These are phyloP conservation scores for Mugil cephalus DNA, from an alignment of 2,113 vertebrate genomes.

Conservation along the genomic window DNA sequence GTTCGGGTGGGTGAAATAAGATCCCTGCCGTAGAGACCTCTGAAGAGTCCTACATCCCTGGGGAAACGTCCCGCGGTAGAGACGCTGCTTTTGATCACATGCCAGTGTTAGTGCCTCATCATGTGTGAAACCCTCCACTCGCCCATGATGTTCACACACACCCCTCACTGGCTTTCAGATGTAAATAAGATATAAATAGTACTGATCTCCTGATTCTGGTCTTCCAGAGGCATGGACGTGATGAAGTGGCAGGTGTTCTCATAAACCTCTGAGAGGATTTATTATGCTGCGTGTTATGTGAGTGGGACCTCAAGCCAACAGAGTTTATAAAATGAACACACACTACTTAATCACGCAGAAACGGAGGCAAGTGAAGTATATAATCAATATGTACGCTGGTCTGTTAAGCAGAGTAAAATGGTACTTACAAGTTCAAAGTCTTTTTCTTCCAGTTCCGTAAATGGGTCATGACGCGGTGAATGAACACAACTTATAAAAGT, in stretches of 20 bases:
- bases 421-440: slow-evolving; percentile 36
- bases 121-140: slow-evolving; percentile 4
- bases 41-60: no score
- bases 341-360: slow-evolving; percentile 43
- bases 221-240: neutral
- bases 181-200: slow-evolving; percentile 19
- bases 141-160: neutral
- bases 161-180: slow-evolving; percentile 5
- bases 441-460: neutral
- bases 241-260: neutral
- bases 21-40: no score
- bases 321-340: slow-evolving; percentile 27
- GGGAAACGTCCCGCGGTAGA: no score
- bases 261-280: slow-evolving; percentile 6
- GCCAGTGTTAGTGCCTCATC: slow-evolving; percentile 4
- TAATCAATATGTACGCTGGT: slow-evolving; percentile 36
- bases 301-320: neutral
- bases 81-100: neutral
- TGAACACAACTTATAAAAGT: neutral
- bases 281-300: slow-evolving; percentile 10
- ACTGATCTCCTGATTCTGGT: slow-evolving; percentile 1
- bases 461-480: neutral
- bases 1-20: no score
- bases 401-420: slow-evolving; percentile 36
- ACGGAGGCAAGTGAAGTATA: slow-evolving; percentile 42